A percentile compares a stretch with the other conserved stretches of the same genome.
These are phyloP conservation scores for Euthynnus affinis DNA, from an alignment of 2,797 vertebrate species.

Conservation along the genomic window DNA sequence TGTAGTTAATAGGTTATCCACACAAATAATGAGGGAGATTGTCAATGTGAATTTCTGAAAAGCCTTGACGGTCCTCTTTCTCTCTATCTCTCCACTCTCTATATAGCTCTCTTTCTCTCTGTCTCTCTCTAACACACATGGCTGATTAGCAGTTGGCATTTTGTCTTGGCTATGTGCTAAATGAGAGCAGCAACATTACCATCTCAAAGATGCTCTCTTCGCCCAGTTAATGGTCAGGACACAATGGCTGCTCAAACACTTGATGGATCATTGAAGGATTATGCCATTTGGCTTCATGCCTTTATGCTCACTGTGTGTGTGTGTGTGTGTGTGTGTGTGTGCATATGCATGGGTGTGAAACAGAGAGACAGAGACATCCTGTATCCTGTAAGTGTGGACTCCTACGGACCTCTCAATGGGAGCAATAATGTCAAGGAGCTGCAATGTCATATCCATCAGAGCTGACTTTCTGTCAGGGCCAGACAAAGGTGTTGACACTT, in stretches of 20 bases:
- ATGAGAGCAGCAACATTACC: slow-evolving; percentile 79
- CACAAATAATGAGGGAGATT: slow-evolving; percentile 73
- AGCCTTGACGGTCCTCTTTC: slow-evolving; percentile 42
- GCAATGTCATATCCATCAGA: slow-evolving; percentile 87
- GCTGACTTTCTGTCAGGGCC: slow-evolving; percentile 83
- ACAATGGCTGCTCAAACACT: slow-evolving; percentile 79
- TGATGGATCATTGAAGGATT: slow-evolving; percentile 77
- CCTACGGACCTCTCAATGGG: slow-evolving; percentile 70
- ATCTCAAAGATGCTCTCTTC: slow-evolving; percentile 81
- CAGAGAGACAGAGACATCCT: slow-evolving; percentile 46
- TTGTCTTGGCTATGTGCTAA: slow-evolving; percentile 77
- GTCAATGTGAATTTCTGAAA: slow-evolving; percentile 65
- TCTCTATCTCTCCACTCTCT: slow-evolving; percentile 22
- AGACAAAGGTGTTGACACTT: slow-evolving; percentile 87
- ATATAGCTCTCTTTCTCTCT: background rate
- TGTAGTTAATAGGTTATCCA: slow-evolving; percentile 62
- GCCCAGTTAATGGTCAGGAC: slow-evolving; percentile 74
- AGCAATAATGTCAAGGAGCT: slow-evolving; percentile 82
- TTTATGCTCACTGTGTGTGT: slow-evolving; percentile 47
- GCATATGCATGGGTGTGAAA: slow-evolving; percentile 29
- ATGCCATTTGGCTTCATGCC: slow-evolving; percentile 70
- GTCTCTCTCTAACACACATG: slow-evolving; percentile 45
- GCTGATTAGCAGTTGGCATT: slow-evolving; percentile 81
- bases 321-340: slow-evolving; percentile 5
- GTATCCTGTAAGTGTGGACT: slow-evolving; percentile 67